Base-by-base conservation (phyloP, 1,140 invertebrate genomes). In the Chrysoperla carnea region DNA sequence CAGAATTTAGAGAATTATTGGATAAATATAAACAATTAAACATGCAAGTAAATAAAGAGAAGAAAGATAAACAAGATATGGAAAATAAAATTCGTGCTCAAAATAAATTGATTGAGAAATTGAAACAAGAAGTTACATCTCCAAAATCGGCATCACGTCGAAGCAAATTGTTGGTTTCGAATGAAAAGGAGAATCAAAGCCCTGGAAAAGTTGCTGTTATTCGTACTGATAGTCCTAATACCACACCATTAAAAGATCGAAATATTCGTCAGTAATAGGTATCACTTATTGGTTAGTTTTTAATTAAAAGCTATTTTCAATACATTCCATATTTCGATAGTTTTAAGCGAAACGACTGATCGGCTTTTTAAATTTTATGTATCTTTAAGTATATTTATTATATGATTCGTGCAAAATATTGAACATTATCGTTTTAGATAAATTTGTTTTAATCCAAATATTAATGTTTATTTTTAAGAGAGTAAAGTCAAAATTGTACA, bases 141-240 rank as follows among this genome's bases (percentile, higher is more conserved):
- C 47, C 52, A 29, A 23, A 46, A 13, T 50, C 45, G 35, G 49
- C 48, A 15, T 35, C 38, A n/a, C 52, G 49, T 31, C 55, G 55
- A 40, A 42, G 40, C 12, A 50, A 50, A 42, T 11, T 11, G 4
- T 27, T 47, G 9, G 40, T 40, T 6, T 39, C 38, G 6, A 43
- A 51, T 28, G 55, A 58, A 36, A 59, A 59, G 39, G 57, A 59
- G 45, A 59, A 59, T 46, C 35, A 57, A 1, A 56, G 52, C 49
- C 56, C 57, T 7, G 56, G 54, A 28, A 40, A 50, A 9, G 48
- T 50, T 6, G 17, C 39, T 14, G 17, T 53, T 17, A 50, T 46
- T 28, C 8, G 6, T 6, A 48, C 45, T 37, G 54, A 53, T 8
- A 55, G 53, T 45, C 51, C 53, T 9, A 49, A 47, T 9, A 38